phyloP scores from a whole-genome alignment of 2,113 vertebrate genomes.

The Myrmophylax atrothorax region DNA sequence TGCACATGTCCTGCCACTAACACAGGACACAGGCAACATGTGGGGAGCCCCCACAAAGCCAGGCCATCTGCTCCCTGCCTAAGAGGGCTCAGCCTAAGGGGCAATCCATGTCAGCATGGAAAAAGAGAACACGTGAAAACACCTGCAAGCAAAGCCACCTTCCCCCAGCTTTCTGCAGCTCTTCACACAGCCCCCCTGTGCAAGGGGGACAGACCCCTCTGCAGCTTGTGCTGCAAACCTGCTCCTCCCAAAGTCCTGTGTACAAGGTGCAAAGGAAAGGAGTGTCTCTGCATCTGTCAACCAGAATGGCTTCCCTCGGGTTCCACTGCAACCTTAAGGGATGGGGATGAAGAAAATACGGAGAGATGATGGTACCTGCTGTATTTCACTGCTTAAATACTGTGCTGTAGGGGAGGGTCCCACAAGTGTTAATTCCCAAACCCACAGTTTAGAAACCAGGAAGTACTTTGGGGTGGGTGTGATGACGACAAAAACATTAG shows the following conservation, averaged over 20 bases:
- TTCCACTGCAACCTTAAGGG: background rate
- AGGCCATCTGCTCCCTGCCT: slow-evolving; percentile 30
- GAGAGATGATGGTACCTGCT: background rate
- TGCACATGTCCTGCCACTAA: background rate
- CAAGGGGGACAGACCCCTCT: background rate
- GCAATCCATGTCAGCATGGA: background rate
- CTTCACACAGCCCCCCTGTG: accelerated
- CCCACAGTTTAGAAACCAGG: background rate
- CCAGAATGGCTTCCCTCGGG: background rate
- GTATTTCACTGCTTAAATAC: background rate
- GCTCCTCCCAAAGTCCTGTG: background rate
- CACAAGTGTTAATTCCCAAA: background rate
- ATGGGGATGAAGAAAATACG: background rate
- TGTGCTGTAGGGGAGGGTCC: background rate
- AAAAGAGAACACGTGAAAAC: background rate
- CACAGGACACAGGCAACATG: background rate
- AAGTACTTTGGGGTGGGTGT: background rate
- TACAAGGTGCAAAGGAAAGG: background rate
- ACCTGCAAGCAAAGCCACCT: accelerated
- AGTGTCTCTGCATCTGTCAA: accelerated
- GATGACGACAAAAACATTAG: background rate
- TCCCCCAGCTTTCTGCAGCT: background rate
- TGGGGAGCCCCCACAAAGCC: background rate
- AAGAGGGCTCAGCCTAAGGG: background rate
- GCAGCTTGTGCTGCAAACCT: background rate